Evolutionary conservation across 2,113 vertebrate species (phyloP).

Genomic region (Merops nubicus): DNA sequence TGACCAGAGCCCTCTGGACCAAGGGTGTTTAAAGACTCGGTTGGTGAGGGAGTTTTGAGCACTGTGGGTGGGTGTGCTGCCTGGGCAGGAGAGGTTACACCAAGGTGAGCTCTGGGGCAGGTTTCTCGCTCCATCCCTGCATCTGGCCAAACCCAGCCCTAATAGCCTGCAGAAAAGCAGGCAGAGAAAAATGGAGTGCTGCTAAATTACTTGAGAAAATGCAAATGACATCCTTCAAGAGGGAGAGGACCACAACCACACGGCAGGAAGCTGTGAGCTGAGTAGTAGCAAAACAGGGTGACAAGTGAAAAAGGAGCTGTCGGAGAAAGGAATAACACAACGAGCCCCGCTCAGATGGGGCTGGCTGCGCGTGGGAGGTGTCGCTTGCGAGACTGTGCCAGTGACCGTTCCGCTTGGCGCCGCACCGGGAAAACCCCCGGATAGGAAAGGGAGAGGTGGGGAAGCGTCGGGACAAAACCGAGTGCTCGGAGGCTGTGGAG

Average conservation of each 20-base stretch:
- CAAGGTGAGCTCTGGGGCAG: not conserved
- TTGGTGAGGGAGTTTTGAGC: not conserved
- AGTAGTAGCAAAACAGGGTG: constrained; percentile 69
- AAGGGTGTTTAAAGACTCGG: not conserved
- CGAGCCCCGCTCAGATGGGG: constrained; percentile 23
- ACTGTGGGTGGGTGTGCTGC: not conserved
- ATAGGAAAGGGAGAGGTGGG: not conserved
- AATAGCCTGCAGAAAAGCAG: not conserved
- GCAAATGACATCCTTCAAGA: constrained; percentile 47
- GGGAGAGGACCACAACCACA: constrained; percentile 17
- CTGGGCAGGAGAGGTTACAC: not conserved
- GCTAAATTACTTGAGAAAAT: constrained; percentile 60
- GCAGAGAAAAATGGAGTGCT: not conserved
- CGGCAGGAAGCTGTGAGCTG: constrained; percentile 52
- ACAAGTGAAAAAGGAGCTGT: constrained; percentile 70
- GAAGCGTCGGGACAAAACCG: accelerated
- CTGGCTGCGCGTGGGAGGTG: constrained; percentile 48
- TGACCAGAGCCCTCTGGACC: not conserved
- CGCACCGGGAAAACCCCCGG: not conserved
- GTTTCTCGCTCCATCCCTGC: not conserved
- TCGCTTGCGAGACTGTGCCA: constrained; percentile 33
- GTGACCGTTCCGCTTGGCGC: not conserved
- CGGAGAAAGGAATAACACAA: constrained; percentile 55
- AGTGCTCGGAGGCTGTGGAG: accelerated
- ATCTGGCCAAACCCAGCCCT: not conserved